Evolutionary conservation across 2,888 invertebrate genomes (phyloP).

Genomic region (Galerucella calmariensis): DNA sequence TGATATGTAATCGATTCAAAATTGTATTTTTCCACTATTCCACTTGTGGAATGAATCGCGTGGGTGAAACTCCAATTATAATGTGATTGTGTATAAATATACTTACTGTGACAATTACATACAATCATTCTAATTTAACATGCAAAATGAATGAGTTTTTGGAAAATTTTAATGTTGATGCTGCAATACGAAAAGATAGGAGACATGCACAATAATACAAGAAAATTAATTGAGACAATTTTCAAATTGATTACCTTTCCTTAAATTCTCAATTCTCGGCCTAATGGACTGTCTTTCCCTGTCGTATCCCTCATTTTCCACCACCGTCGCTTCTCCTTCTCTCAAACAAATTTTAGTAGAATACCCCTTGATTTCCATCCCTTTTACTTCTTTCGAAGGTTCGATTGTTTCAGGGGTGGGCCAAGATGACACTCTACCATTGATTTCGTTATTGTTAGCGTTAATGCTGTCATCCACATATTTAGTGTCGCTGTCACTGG

Average conservation of each 20-base stretch:
- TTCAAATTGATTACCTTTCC: conserved; percentile 53
- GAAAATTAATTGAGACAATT: neutral
- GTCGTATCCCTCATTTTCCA: conserved; percentile 57
- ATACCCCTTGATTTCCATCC: conserved; percentile 65
- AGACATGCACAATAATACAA: neutral
- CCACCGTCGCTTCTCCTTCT: conserved; percentile 63
- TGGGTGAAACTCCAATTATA: no score
- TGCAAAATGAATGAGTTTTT: no score
- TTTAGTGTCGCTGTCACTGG: conserved; percentile 48
- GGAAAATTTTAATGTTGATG: no score
- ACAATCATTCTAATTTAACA: no score
- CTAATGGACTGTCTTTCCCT: conserved; percentile 56
- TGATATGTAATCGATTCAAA: no score
- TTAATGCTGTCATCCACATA: conserved; percentile 10
- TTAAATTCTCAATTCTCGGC: conserved; percentile 57
- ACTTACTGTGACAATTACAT: no score
- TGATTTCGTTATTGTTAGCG: conserved; percentile 29
- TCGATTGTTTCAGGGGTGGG: conserved; percentile 68
- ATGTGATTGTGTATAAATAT: no score
- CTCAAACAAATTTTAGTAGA: conserved; percentile 72
- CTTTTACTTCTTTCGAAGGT: conserved; percentile 63
- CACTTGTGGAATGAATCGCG: no score
- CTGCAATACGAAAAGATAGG: no score
- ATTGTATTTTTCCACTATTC: no score
- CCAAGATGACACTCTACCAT: conserved; percentile 57